These are phyloP conservation scores for Cassiopea andromeda DNA, from an alignment of 30 jellyfish, hydroid and myxozoan species.

Conservation along the genomic window DNA sequence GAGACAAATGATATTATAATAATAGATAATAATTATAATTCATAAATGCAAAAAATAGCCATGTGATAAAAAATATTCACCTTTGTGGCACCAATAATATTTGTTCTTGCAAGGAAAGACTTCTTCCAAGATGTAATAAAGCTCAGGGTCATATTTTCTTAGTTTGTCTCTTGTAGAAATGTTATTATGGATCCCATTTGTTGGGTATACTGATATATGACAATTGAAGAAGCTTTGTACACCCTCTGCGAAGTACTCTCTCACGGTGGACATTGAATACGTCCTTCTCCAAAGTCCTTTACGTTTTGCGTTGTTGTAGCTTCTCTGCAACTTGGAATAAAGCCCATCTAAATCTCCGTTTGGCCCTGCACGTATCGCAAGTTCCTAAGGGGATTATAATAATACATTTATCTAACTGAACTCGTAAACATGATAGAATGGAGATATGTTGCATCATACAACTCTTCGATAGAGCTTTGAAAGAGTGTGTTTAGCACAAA, in stretches of 20 bases:
- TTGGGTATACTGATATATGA: slow-evolving; percentile 55
- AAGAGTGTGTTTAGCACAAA: no score
- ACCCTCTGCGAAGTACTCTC: slow-evolving; percentile 84
- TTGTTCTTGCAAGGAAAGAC: slow-evolving; percentile 67
- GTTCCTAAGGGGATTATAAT: slow-evolving; percentile 21
- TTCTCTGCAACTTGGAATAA: slow-evolving; percentile 31
- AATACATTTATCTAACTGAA: not conserved
- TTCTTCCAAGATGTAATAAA: slow-evolving; percentile 60
- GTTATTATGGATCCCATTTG: slow-evolving; percentile 69
- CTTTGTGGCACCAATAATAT: slow-evolving; percentile 48
- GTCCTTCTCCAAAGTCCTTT: slow-evolving; percentile 66
- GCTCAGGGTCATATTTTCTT: slow-evolving; percentile 59
- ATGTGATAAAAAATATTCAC: not conserved
- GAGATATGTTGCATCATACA: no score
- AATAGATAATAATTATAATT: no score
- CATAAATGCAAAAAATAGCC: not conserved
- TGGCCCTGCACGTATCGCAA: slow-evolving; percentile 67
- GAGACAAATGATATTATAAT: no score
- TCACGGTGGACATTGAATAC: slow-evolving; percentile 59
- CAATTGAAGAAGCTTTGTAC: slow-evolving; percentile 74
- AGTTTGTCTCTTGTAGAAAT: slow-evolving; percentile 52
- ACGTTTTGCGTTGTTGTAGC: slow-evolving; percentile 59
- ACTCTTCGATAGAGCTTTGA: no score
- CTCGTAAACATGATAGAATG: no score
- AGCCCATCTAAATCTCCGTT: slow-evolving; percentile 50